phyloP scores from a whole-genome alignment of 2,888 invertebrate genomes.

The Lycocerus yunnanus region DNA sequence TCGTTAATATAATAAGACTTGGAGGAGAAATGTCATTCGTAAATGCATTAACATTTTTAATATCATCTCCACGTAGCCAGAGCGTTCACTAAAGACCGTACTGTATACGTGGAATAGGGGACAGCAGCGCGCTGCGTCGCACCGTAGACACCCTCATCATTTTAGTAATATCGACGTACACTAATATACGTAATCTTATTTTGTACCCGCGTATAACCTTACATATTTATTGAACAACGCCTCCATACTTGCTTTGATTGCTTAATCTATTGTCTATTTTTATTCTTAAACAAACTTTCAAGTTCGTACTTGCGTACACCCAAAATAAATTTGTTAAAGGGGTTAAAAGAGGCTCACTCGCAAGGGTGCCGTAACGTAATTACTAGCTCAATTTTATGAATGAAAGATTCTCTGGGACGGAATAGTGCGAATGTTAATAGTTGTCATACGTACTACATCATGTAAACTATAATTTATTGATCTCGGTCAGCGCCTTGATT shows the following conservation, averaged over 20 bases:
- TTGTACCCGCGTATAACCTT: neutral
- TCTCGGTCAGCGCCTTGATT: neutral
- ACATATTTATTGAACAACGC: conserved; percentile 1
- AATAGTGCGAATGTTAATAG: no score
- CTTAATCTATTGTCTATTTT: neutral
- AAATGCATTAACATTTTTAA: neutral
- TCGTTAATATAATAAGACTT: neutral
- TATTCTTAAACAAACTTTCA: neutral
- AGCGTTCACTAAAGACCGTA: neutral
- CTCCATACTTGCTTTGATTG: neutral
- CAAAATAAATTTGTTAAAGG: neutral
- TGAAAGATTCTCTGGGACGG: neutral
- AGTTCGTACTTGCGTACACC: neutral
- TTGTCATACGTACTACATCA: no score
- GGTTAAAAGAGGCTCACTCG: neutral
- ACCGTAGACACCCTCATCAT: conserved; percentile 35
- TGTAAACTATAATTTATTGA: neutral
- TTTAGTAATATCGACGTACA: conserved; percentile 35
- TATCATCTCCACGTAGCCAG: neutral
- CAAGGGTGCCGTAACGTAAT: neutral
- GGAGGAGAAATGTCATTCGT: conserved; percentile 1
- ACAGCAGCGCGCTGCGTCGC: neutral
- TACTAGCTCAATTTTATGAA: neutral
- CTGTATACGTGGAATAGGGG: neutral
- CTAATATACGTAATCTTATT: conserved; percentile 19